phyloP scores from a whole-genome alignment of 2,113 vertebrate species.

The Oncorhynchus keta region DNA sequence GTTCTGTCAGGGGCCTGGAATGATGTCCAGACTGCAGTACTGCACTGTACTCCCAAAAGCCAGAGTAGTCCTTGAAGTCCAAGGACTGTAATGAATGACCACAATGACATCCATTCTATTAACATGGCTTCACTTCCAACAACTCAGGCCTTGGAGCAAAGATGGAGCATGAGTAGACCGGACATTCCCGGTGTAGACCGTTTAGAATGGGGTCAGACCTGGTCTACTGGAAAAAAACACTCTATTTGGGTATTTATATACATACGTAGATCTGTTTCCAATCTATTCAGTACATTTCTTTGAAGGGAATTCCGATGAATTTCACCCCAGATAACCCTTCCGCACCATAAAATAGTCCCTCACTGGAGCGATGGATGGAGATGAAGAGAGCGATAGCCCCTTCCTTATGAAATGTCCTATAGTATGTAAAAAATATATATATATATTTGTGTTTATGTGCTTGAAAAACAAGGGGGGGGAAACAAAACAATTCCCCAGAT shows the following conservation, averaged over 20 bases:
- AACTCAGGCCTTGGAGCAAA: background rate
- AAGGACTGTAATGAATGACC: background rate
- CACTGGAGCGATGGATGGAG: constrained; percentile 5
- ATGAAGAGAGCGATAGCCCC: constrained; percentile 16
- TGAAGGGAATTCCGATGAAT: background rate
- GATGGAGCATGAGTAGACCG: background rate
- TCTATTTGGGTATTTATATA: no score
- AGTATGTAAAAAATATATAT: no score
- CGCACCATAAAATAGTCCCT: background rate
- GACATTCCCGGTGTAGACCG: no score
- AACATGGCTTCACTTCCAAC: background rate
- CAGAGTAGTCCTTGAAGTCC: background rate
- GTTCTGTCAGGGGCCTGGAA: constrained; percentile 17
- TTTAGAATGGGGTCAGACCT: no score
- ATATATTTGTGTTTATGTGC: constrained; percentile 32
- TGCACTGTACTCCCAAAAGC: background rate
- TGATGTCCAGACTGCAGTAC: constrained; percentile 15
- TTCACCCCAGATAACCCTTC: constrained; percentile 40
- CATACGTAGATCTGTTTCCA: background rate
- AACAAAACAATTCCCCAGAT: constrained; percentile 15
- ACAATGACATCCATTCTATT: background rate
- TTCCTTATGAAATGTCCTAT: background rate
- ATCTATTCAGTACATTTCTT: background rate
- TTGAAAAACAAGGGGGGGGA: constrained; percentile 21
- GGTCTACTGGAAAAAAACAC: no score